These are phyloP conservation scores for Dinomys branickii DNA, from an alignment of 2,113 vertebrate species.

Conservation along the genomic window DNA sequence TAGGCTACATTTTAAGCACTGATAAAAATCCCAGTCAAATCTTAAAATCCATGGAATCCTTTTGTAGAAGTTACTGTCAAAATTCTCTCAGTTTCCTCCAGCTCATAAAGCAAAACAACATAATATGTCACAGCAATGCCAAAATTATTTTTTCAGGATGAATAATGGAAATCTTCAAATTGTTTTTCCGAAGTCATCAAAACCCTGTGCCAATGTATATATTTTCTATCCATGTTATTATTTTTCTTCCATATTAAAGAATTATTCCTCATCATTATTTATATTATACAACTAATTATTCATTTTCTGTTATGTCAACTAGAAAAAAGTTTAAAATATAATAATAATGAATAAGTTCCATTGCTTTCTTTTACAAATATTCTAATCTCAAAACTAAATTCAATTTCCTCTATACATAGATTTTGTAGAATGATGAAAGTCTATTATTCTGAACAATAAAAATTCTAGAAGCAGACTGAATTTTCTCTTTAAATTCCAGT, in stretches of 20 bases:
- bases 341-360: background rate
- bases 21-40: conserved; percentile 71
- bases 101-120: conserved; percentile 72
- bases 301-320: background rate
- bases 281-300: background rate
- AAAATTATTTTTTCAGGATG: conserved; percentile 73
- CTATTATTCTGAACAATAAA: background rate
- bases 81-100: conserved; percentile 56
- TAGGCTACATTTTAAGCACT: conserved; percentile 69
- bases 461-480: background rate
- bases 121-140: conserved; percentile 66
- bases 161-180: conserved; percentile 66
- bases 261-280: background rate
- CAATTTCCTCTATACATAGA: background rate
- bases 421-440: background rate
- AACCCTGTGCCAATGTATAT: background rate
- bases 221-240: conserved; percentile 43
- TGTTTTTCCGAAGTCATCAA: conserved; percentile 56
- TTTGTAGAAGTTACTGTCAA: conserved; percentile 74
- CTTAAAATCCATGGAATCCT: conserved; percentile 58
- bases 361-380: conserved; percentile 21
- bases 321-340: background rate
- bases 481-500: background rate
- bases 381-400: conserved; percentile 1
- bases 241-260: background rate